Base-by-base conservation (phyloP, 2,797 vertebrate species). In the Anguilla pacifica region DNA sequence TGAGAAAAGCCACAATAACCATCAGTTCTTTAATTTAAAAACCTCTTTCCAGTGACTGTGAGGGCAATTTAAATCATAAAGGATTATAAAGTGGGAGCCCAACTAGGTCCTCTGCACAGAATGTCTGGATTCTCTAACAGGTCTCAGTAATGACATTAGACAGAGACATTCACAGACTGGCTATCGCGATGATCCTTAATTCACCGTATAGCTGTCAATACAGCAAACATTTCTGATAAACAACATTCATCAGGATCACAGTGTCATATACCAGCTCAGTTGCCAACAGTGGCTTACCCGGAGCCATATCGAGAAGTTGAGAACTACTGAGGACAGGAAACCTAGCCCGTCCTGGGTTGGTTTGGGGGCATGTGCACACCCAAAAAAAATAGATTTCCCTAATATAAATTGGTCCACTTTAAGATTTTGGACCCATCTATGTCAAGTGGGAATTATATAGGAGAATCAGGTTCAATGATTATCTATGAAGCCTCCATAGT, bases 1-100 rank as follows among this genome's bases (percentile, higher is more conserved):
- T 85, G 39, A 88, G 87, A 88, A 88, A 84, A 85, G 87, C 64
- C 67, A 83, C 83, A 88, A 88, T 88, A 64, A 84, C 79, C 81
- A 87, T 87, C 53, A 83, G 83, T 83, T 74, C 87, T 84, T 84
- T 85, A 84, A 87, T 87, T 87, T 87, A 87, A 87, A 87, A 87
- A 87, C 39, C 87, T 85, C 87, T 87, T 88, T 43, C 49, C 87
- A 85, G 83, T 59, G 67, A 35, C 87, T 88, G 67, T 2, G 87
- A 74, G 87, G 83, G 87, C 85, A 35, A 85, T 88, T 88, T 85
- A 88, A 77, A 83, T 85, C 87, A 77, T 67, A 84, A 87, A 84
- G 87, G 53, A 87, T 87, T 84, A 87, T 43, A 74, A 51, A 72
- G 83, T 53, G 49, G 55, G n/a, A 70, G 67, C 64, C 87, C 83